Base-by-base conservation (phyloP, 2,797 vertebrate genomes). In the Pangasius djambal region DNA sequence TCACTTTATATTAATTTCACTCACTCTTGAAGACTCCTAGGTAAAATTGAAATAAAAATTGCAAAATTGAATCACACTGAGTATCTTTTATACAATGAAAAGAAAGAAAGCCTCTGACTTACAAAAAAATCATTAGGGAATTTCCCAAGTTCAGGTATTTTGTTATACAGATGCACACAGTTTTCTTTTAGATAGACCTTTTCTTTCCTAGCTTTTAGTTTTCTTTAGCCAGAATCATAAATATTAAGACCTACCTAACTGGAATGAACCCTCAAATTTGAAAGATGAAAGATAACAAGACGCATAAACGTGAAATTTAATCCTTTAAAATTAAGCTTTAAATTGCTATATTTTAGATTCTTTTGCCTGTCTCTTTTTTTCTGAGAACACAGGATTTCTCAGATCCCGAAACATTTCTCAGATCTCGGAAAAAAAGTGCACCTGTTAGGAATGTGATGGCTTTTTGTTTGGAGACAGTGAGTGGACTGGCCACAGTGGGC, bases 401-500 rank as follows among this genome's bases (percentile, higher is more conserved):
- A 92, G 88, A 90, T 91, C 91, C 88, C 75, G 65, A 82, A 85
- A 34, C 10, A 12, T 69, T 69, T 84, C 31, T 83, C 57, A 83
- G 57, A 16, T 63, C 81, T 63, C 81, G 6, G 87, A 88, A 85
- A 87, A 55, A 69, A 37, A 25, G 31, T 84, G 86, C 91, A 92
- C 75, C 89, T 91, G 91, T 91, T 89, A 90, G 89, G 90, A 92
- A 90, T 91, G 40, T 86, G 22, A 86, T 86, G 55, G 52, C 31
- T 81, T 85, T 90, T 86, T 91, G 70, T 88, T 59, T 74, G 91
- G 90, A 90, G 88, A 85, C 86, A 93, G 88, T 91, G 88, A 89
- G 88, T 91, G 92, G 91, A 94, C 92, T 83, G 91, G 93, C 88
- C 90, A 90, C 89, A 90, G 74, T 91, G 78, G 93, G 91, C 91